Base-by-base conservation (phyloP, 2,888 invertebrate genomes). In the Brachyptera putata region DNA sequence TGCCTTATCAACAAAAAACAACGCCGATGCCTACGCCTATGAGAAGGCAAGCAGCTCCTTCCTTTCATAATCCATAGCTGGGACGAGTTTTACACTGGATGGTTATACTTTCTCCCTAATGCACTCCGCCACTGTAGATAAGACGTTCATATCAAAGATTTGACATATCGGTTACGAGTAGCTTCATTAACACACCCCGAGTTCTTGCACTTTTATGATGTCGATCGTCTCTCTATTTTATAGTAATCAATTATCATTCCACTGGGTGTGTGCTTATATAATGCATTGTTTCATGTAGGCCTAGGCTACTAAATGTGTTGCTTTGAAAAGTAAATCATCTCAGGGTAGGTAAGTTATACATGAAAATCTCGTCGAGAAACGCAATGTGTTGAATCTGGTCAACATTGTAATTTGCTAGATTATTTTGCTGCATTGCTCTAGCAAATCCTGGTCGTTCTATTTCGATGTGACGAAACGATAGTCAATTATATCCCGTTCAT, bases 1-100 rank as follows among this genome's bases (percentile, higher is more conserved):
- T 43, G 43, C 43, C 43, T 43, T 43, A 43, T 18, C 11, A n/a
- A 43, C 30, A 30, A 30, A n/a, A n/a, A n/a, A n/a, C n/a, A 16
- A 37, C 39, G 14, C 14, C 39, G 39, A 37, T 11, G 43, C 21
- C 43, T 43, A 18, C 18, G 43, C 43, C 43, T 43, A 43, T 16
- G 3, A n/a, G 4, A 11, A 43, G 3, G 14, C 18, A 43, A 21
- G 18, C 43, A 43, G 43, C 43, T 43, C 43, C 43, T 43, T 53
- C 53, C 16, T 53, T 53, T 7, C 11, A 30, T 30, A 5, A 30
- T 30, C 7, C 30, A 30, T 30, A 30, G 11, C 5, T 30, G 30
- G 30, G 30, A 5, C 30, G n/a, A n/a, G n/a, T n/a, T n/a, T n/a
- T n/a, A n/a, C n/a, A n/a, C n/a, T n/a, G n/a, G n/a, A n/a, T n/a